Conservation (phyloP, 2,113 vertebrate genomes). For the cattle (Bos taurus) region DNA sequence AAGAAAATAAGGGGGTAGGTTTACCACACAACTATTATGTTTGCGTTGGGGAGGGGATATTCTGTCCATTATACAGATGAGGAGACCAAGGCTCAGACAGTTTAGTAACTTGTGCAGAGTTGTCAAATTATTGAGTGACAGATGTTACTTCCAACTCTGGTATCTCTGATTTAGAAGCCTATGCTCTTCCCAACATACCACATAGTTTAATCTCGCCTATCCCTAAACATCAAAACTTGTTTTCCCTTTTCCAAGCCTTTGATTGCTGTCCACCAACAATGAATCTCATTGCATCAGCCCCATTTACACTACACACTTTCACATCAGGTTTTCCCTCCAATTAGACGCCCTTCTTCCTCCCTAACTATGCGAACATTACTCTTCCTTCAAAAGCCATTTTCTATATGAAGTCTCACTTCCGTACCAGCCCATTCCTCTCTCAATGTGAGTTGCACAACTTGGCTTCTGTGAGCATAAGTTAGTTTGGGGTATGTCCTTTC, state of each 20-base stretch:
- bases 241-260: background rate
- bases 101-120: background rate
- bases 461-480: conserved; percentile 41
- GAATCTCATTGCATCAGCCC: background rate
- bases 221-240: background rate
- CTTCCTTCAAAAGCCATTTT: conserved; percentile 42
- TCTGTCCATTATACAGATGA: background rate
- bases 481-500: background rate
- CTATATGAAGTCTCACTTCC: conserved; percentile 63
- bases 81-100: background rate
- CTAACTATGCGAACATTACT: conserved; percentile 26
- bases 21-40: background rate
- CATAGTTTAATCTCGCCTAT: background rate
- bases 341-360: conserved; percentile 47
- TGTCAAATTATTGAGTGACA: background rate
- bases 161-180: background rate
- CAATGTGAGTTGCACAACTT: conserved; percentile 44
- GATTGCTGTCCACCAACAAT: background rate
- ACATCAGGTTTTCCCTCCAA: conserved; percentile 37
- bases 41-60: background rate
- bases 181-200: background rate
- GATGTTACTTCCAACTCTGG: background rate
- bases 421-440: conserved; percentile 10
- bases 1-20: background rate
- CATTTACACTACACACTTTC: conserved; percentile 11